A percentile compares a stretch with the other conserved stretches of the same genome.
Conservation (phyloP, 2,797 vertebrate species). For the Epinephelus coioides region DNA sequence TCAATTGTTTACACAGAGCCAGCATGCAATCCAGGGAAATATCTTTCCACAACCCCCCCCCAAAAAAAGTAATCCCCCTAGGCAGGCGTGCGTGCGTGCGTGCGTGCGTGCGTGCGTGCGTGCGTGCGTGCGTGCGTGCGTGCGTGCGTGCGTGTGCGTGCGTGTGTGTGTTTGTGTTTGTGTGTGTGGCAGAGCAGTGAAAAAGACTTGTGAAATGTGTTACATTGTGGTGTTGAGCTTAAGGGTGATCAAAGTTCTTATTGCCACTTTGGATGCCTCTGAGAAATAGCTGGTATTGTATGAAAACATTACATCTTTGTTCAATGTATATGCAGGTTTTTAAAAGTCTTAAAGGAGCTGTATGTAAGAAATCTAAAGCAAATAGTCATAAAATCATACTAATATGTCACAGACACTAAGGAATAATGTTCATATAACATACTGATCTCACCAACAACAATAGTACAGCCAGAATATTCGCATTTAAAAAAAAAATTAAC, state of each 20-base stretch:
- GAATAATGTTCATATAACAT: no score
- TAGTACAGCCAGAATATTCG: no score
- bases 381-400: no score
- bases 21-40: slow-evolving; percentile 70
- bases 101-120: not conserved
- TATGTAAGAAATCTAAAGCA: no score
- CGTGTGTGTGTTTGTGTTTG: not conserved
- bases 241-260: not conserved
- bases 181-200: not conserved
- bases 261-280: not conserved
- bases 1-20: slow-evolving; percentile 70
- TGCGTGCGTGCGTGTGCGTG: not conserved
- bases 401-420: no score
- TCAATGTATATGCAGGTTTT: not conserved
- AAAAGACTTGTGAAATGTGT: slow-evolving; percentile 25
- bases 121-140: not conserved
- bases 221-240: not conserved
- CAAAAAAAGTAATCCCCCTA: slow-evolving; percentile 54
- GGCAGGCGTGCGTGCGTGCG: slow-evolving; percentile 9
- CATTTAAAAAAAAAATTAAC: no score
- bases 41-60: slow-evolving; percentile 59
- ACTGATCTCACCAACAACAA: no score
- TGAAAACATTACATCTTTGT: not conserved
- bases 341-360: not conserved
- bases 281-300: not conserved